Evolutionary conservation across 1,140 invertebrate species (phyloP).

Genomic region (Hetaerina americana): DNA sequence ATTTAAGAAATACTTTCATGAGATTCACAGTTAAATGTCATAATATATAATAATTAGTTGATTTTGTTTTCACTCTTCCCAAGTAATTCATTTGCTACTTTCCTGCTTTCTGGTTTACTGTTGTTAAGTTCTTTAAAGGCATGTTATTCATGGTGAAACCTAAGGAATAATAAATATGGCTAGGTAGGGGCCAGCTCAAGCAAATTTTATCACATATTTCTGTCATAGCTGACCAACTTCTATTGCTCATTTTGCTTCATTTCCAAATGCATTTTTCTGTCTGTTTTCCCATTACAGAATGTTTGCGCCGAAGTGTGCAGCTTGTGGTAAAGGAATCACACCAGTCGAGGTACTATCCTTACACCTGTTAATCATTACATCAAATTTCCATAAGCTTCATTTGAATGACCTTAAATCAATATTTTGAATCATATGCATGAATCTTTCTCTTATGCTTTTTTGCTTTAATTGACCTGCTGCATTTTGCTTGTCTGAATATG

Average conservation of each 20-base stretch:
- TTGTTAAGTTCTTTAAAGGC: background rate
- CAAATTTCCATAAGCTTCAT: too few relatives aligned
- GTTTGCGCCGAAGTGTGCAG: constrained; percentile 94
- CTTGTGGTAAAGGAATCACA: constrained; percentile 84
- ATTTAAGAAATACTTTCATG: too few relatives aligned
- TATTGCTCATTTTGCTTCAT: background rate
- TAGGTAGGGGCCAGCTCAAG: background rate
- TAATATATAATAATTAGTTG: too few relatives aligned
- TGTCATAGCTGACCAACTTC: background rate
- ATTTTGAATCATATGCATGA: too few relatives aligned
- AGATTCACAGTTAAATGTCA: too few relatives aligned
- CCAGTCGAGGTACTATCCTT: constrained; percentile 48
- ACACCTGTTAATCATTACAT: background rate
- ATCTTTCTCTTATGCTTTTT: background rate
- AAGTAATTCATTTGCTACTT: too few relatives aligned
- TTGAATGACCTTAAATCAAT: too few relatives aligned
- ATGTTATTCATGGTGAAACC: background rate
- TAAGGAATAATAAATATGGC: background rate
- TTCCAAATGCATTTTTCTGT: constrained; percentile 4
- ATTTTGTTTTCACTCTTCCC: too few relatives aligned
- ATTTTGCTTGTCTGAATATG: background rate
- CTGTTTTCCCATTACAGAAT: constrained; percentile 43
- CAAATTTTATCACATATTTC: background rate
- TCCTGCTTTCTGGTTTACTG: background rate
- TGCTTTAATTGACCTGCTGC: background rate